Base-by-base conservation (phyloP, 2,888 invertebrate species). In the Rhodophaea formosa region DNA sequence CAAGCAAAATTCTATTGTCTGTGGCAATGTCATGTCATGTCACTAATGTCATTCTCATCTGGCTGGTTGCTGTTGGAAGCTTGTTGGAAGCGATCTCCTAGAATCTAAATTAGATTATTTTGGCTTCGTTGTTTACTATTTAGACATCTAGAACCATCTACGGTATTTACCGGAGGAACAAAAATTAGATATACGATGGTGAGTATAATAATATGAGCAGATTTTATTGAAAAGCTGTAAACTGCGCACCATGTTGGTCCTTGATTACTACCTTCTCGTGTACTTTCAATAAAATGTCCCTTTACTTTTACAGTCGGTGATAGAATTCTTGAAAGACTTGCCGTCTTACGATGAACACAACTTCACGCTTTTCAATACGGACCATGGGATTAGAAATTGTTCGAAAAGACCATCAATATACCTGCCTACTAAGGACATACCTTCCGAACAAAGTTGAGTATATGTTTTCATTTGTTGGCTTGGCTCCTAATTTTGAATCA, bases 301-400 rank as follows among this genome's bases (percentile, higher is more conserved):
- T 29, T 56, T 68, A 68, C 70, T 73, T 79, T 93, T 92, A 59
- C 90, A 96, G 96, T 96, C 97, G 71, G 96, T 97, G 65, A 95
- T 95, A 69, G 97, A 98, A 80, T 98, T 98, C 84, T 88, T 98
- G 64, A 97, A 97, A 85, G 97, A 97, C 66, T 92, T 98, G 64
- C 98, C 98, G 62, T 96, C 96, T 15, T 96, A 96, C 80, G 95
- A 98, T 87, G 96, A 96, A 76, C 95, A 94, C 69, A 98, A 98
- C 81, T 98, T 98, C 80, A 95, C 97, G 39, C 93, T 96, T 77
- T 97, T 97, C 82, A 97, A 97, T 83, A 95, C 95, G 57, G 98
- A 98, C 75, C 95, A 94, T 77, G 96, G 95, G 42, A 95, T 95
- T 70, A 93, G 96, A 78, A 95, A 95, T 58, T 95, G 96, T 71